Percentiles rank a stretch among this genome's conserved stretches.
Evolutionary conservation across 2,113 vertebrate species (phyloP).

Genomic region (Lamprologus tigripictilis): DNA sequence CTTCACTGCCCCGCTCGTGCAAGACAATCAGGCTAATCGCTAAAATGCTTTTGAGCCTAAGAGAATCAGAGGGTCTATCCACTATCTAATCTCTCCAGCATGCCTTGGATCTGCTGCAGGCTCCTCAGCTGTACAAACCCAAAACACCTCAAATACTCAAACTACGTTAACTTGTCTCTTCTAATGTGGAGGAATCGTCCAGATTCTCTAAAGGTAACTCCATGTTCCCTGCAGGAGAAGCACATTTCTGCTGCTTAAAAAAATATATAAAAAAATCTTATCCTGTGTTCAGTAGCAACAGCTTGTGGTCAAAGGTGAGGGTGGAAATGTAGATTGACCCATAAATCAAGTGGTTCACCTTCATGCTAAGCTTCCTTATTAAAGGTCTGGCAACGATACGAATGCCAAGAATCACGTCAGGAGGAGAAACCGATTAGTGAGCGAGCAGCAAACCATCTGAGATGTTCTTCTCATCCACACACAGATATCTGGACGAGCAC

Average conservation of each 20-base stretch:
- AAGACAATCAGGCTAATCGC: not conserved
- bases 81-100: not conserved
- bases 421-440: not conserved
- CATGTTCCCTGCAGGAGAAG: not conserved
- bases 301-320: not conserved
- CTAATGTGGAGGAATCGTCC: not conserved
- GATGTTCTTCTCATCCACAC: not conserved
- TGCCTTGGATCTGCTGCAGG: not conserved
- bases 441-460: not conserved
- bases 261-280: rapidly evolving
- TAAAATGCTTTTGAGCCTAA: not conserved
- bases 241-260: not conserved
- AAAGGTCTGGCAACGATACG: not conserved
- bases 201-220: not conserved
- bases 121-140: not conserved
- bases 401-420: not conserved
- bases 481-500: not conserved
- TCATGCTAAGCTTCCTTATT: not conserved
- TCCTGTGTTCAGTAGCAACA: not conserved
- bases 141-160: not conserved
- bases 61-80: not conserved
- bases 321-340: not conserved
- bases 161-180: not conserved
- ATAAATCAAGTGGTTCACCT: not conserved
- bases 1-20: not conserved